Percentiles rank a stretch among this genome's conserved stretches.
These are phyloP conservation scores for Drosophila eohydei DNA, from an alignment of 2,888 invertebrate species.

Conservation along the genomic window DNA sequence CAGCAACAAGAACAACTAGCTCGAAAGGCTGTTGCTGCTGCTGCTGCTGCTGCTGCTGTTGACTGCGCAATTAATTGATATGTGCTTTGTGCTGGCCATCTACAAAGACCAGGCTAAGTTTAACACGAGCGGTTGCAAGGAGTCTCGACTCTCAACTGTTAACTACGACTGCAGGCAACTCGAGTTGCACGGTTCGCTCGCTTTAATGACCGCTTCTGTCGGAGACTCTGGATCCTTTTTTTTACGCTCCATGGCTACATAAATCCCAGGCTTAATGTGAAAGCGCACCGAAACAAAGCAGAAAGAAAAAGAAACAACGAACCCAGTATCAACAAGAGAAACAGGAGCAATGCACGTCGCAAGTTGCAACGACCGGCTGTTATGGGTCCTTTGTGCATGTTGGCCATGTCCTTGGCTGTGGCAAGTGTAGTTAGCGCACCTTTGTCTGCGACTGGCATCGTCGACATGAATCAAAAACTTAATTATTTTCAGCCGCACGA, in stretches of 20 bases:
- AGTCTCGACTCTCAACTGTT: slow-evolving; percentile 1
- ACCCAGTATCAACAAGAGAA: slow-evolving; percentile 35
- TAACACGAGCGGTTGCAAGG: slow-evolving; percentile 2
- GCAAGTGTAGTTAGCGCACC: slow-evolving; percentile 60
- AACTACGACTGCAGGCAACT: slow-evolving; percentile 21
- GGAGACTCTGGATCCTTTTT: slow-evolving; percentile 10
- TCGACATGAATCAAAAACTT: slow-evolving; percentile 78
- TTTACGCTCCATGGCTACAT: slow-evolving; percentile 49
- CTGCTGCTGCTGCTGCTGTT: slow-evolving; percentile 13
- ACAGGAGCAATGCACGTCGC: slow-evolving; percentile 12
- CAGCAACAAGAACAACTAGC: slow-evolving; percentile 2
- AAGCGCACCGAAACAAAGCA: slow-evolving; percentile 45
- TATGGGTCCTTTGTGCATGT: slow-evolving; percentile 41
- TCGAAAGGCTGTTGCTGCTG: slow-evolving; percentile 1
- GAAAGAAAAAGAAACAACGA: not conserved
- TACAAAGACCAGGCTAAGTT: slow-evolving; percentile 10
- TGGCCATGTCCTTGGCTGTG: slow-evolving; percentile 53
- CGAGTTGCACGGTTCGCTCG: slow-evolving; percentile 26
- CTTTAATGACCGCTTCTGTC: slow-evolving; percentile 33
- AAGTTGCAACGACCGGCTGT: slow-evolving; percentile 1
- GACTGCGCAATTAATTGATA: slow-evolving; percentile 41
- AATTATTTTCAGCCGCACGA: slow-evolving; percentile 69
- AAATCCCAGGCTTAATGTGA: slow-evolving; percentile 70
- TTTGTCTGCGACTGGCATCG: slow-evolving; percentile 61
- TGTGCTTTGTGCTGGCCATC: slow-evolving; percentile 18